Base-by-base conservation (phyloP, 1,140 invertebrate genomes). In the Drosophila obscura region DNA sequence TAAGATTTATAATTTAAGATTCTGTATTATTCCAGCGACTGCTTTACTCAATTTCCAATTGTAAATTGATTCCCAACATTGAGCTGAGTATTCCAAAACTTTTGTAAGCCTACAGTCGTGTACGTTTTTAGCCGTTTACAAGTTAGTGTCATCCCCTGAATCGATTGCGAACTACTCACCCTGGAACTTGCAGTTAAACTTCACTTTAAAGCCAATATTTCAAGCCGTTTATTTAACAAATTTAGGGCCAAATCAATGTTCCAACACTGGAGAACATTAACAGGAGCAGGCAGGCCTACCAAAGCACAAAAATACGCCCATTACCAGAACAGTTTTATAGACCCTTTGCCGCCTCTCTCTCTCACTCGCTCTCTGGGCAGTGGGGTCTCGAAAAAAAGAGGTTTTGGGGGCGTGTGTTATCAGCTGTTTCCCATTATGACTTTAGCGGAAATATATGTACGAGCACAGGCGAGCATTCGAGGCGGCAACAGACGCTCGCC, bases 371-470 rank as follows among this genome's bases (percentile, higher is more conserved):
- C 57, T 49, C 43, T 31, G 50, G 26, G 56, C 16, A 60, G 11
- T 24, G 13, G 48, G 11, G 13, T 19, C 60, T 28, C 44, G 58
- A 65, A 35, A 52, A 52, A 49, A 28, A 22, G 31, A 31, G 15
- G 15, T 13, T 15, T 24, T 15, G 4, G 43, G 45, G 58, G 35
- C 45, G 55, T 73, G 67, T 80, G 75, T 72, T 85, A 81, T 85
- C 82, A 85, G 82, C 82, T 85, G 77, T 85, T 87, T 52, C 69
- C 58, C 64, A 63, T 85, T 85, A 87, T 85, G 74, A 81, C 73
- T 81, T 58, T 50, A 59, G 51, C 77, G 82, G 82, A 85, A 85
- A 81, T 77, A 61, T 65, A 80, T 73, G 57, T 45, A 46, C 57
- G 50, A 45, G 68, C 26, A 13, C 4, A 64, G 59, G 45, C 57